Evolutionary conservation across 2,797 vertebrate species (phyloP), one percentile per base, ranked within the genome.

Genomic region (Avahi laniger): DNA sequence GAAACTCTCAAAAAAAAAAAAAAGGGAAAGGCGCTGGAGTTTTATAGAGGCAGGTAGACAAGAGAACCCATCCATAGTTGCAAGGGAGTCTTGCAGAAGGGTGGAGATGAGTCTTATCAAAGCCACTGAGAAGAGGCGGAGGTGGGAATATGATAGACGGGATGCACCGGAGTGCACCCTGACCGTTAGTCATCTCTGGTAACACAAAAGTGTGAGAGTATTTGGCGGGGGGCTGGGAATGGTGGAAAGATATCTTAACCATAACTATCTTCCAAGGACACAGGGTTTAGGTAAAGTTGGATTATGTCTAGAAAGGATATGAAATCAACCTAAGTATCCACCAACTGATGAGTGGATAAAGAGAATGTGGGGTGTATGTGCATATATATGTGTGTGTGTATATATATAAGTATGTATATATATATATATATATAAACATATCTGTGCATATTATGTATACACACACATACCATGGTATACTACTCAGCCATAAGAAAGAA

Each of bases 111-210:
- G 3, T 54, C 48, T 61, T 50, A 46, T 30, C 7, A 41, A 35
- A 10, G 12, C 72, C 30, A 7, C 0, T 24, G 43, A 43, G 61
- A 48, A 87, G 17, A 0, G 2, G 2, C 3, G 0, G 20, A 26
- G 22, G 0, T n/a, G 26, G 22, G 35, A 7, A 5, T 26, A 18
- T 8, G 20, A 0, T 7, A 41, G 15, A 9, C 8, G 43, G 30
- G 43, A 18, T 10, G 35, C 13, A 11, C 10, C 57, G 26, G 50
- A 18, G 5, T 6, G 20, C 3, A 22, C 12, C 8, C 26, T 30
- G 38, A 11, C 3, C 2, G 5, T 57, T 12, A 20, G 20, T 7
- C 35, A 4, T 59, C 59, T 93, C 92, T 83, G 33, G 35, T 15
- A 86, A 38, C 30, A n/a, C 6, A 57, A 24, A 84, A 59, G 12